phyloP scores from a whole-genome alignment of 2,113 vertebrate genomes.

The Callithrix jacchus region DNA sequence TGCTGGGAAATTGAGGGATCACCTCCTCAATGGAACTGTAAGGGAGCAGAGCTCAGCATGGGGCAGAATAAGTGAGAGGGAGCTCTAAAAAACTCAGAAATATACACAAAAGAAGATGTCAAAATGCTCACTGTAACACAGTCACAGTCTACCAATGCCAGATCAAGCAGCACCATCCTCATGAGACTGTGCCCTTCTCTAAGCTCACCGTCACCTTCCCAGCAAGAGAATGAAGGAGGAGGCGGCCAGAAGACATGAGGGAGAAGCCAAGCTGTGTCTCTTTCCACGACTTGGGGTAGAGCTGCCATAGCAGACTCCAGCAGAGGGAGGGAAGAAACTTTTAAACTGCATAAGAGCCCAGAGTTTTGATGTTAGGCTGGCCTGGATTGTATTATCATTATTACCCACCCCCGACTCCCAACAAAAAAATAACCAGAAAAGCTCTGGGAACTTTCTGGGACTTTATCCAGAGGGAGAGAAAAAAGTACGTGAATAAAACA shows the following conservation, averaged over 20 bases:
- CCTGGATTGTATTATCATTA: neutral
- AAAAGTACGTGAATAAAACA: neutral
- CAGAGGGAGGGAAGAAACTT: neutral
- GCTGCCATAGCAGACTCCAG: neutral
- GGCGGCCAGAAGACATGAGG: rapidly evolving
- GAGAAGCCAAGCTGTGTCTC: neutral
- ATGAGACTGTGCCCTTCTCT: neutral
- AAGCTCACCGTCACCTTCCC: neutral
- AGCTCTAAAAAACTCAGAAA: neutral
- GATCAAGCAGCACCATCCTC: neutral
- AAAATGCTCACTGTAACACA: too few species aligned
- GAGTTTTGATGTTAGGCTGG: neutral
- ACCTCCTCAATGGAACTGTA: neutral
- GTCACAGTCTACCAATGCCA: neutral
- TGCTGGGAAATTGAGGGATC: neutral
- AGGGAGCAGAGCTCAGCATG: neutral
- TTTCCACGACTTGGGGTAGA: neutral
- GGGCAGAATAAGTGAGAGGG: neutral
- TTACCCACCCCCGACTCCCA: neutral
- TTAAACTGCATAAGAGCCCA: neutral
- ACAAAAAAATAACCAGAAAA: neutral
- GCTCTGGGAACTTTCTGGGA: neutral
- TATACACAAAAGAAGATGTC: neutral
- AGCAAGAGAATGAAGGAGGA: neutral
- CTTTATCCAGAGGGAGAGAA: neutral